These are phyloP conservation scores for Scaptomyza pallida DNA, from an alignment of 1,140 invertebrate genomes.

Conservation along the genomic window DNA sequence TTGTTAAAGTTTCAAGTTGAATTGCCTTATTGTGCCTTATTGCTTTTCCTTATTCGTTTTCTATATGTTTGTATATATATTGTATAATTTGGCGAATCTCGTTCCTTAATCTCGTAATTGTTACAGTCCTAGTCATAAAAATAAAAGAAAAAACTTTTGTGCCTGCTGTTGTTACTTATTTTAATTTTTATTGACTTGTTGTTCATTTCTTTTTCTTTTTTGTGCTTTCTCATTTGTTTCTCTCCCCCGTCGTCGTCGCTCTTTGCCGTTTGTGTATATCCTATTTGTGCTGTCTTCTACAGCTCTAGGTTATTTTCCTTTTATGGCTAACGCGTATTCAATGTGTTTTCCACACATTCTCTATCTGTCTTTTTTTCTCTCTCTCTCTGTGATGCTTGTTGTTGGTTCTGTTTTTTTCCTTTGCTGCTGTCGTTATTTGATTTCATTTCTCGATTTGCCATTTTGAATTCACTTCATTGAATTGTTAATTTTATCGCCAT, in stretches of 20 bases:
- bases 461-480: conserved; percentile 79
- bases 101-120: conserved; percentile 44
- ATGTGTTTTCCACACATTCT: conserved; percentile 3
- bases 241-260: neutral
- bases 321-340: conserved; percentile 46
- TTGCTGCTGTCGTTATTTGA: conserved; percentile 51
- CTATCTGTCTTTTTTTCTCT: neutral
- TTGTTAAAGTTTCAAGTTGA: neutral
- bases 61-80: no score
- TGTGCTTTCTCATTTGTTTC: neutral
- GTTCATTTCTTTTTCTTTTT: conserved; percentile 23
- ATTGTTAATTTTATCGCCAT: conserved; percentile 75
- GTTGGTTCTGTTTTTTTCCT: no score
- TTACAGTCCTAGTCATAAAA: conserved; percentile 55
- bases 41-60: conserved; percentile 34
- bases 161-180: conserved; percentile 64
- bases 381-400: conserved; percentile 13
- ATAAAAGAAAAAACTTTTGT: conserved; percentile 45
- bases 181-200: conserved; percentile 71
- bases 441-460: conserved; percentile 71
- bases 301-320: conserved; percentile 31
- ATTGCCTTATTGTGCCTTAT: conserved; percentile 22
- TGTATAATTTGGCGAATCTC: no score
- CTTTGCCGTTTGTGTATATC: conserved; percentile 1
- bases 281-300: conserved; percentile 26